phyloP scores from a whole-genome alignment of 2,797 vertebrate genomes.

The Mycteria americana region DNA sequence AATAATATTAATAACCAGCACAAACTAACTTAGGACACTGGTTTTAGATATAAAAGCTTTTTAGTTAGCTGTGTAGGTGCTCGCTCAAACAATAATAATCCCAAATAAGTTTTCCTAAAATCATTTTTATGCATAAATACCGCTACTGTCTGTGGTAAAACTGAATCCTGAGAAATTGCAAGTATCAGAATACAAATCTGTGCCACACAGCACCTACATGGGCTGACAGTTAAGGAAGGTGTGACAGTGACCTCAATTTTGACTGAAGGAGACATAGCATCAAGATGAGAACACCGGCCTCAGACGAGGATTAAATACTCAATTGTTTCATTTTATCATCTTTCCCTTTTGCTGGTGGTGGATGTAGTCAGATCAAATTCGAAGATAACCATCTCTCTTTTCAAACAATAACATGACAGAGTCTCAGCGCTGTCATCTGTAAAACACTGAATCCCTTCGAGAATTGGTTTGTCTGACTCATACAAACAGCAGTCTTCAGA shows the following conservation, averaged over 20 bases:
- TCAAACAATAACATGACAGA: neutral
- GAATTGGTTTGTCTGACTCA: neutral
- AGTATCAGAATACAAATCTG: neutral
- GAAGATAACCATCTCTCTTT: neutral
- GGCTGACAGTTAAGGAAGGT: neutral
- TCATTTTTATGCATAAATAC: neutral
- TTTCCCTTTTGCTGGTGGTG: neutral
- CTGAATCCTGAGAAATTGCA: neutral
- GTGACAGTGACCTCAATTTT: neutral
- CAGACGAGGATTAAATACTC: neutral
- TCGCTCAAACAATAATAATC: neutral
- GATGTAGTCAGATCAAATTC: neutral
- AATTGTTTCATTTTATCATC: neutral
- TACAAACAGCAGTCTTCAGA: neutral
- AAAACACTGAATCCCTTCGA: neutral
- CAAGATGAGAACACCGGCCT: neutral
- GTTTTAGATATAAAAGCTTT: neutral
- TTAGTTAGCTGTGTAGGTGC: neutral
- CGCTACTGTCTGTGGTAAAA: neutral
- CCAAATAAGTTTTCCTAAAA: neutral
- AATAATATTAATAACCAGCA: neutral
- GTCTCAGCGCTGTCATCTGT: neutral
- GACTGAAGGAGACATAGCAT: neutral
- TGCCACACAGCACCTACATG: no score
- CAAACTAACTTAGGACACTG: neutral